Evolutionary conservation across 2,113 vertebrate species (phyloP).

Genomic region (Notothenia coriiceps): DNA sequence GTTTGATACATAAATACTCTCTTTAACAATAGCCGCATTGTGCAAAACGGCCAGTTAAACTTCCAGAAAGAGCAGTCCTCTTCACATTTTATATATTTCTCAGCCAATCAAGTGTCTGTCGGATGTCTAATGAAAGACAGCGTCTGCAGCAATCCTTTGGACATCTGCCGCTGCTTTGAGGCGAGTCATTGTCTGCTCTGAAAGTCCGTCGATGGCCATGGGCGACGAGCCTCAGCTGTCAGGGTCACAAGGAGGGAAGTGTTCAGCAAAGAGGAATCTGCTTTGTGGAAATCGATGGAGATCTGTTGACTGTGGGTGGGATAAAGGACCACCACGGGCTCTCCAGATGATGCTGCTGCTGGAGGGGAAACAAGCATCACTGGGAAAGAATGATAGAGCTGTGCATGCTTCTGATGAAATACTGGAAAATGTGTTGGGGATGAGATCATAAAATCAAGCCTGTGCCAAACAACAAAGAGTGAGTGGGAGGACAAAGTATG

Average conservation of each 20-base stretch:
- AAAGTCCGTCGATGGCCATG: conserved; percentile 66
- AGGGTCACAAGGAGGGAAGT: conserved; percentile 51
- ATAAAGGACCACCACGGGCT: conserved; percentile 30
- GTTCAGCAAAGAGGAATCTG: conserved; percentile 43
- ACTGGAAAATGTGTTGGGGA: not conserved
- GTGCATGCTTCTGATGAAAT: not conserved
- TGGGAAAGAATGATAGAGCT: conserved; percentile 11
- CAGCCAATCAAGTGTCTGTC: conserved; percentile 39
- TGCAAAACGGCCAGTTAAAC: conserved; percentile 67
- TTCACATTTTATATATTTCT: conserved; percentile 17
- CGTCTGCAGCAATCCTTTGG: conserved; percentile 56
- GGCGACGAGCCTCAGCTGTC: conserved; percentile 74
- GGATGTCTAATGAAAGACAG: conserved; percentile 59
- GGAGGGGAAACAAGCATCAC: conserved; percentile 21
- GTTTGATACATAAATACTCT: conserved; percentile 40
- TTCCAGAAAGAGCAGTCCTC: conserved; percentile 12
- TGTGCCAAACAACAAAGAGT: not conserved
- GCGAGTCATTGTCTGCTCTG: conserved; percentile 61
- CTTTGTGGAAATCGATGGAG: conserved; percentile 62
- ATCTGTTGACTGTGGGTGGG: conserved; percentile 48
- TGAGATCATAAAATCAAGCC: not conserved
- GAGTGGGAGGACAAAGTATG: not conserved
- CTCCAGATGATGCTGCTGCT: conserved; percentile 59
- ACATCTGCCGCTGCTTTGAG: conserved; percentile 73
- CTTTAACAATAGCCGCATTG: conserved; percentile 48